Percentiles rank a stretch among this genome's conserved stretches.
Evolutionary conservation across 2,888 invertebrate genomes (phyloP).

Genomic region (Lasiommata megera): DNA sequence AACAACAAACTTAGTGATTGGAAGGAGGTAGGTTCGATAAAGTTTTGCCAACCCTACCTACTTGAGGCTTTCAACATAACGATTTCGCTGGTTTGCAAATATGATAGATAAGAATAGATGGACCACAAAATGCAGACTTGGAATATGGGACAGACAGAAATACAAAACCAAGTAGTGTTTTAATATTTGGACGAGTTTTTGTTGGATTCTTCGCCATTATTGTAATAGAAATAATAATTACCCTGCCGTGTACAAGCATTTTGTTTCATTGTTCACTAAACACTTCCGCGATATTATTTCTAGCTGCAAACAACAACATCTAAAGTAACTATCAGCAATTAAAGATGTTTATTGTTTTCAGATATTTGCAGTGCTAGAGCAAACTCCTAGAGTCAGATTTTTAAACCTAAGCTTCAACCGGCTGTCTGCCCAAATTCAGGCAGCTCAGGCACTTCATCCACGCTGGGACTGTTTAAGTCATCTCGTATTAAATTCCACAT

Average conservation of each 20-base stretch:
- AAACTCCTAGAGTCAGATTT: constrained; percentile 94
- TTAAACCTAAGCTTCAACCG: constrained; percentile 96
- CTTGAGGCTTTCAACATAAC: too few species aligned
- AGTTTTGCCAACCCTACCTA: too few species aligned
- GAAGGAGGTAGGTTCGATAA: constrained; percentile 87
- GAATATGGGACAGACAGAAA: too few species aligned
- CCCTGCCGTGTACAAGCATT: neutral
- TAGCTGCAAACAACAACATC: neutral
- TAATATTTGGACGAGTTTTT: too few species aligned
- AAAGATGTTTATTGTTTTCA: neutral
- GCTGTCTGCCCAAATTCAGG: constrained; percentile 85
- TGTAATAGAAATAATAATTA: too few species aligned
- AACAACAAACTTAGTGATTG: constrained; percentile 95
- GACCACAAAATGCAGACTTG: too few species aligned
- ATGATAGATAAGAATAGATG: too few species aligned
- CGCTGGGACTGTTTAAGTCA: constrained; percentile 85
- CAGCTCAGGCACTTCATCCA: constrained; percentile 71
- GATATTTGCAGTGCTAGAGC: constrained; percentile 92
- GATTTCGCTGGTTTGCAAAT: too few species aligned
- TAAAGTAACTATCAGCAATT: neutral
- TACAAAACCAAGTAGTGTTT: too few species aligned
- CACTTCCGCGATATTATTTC: neutral
- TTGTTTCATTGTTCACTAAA: neutral
- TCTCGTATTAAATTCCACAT: constrained; percentile 93
- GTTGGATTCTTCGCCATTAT: too few species aligned